phyloP scores from a whole-genome alignment of 2,888 invertebrate species.

The Acanthosepion pharaonis region DNA sequence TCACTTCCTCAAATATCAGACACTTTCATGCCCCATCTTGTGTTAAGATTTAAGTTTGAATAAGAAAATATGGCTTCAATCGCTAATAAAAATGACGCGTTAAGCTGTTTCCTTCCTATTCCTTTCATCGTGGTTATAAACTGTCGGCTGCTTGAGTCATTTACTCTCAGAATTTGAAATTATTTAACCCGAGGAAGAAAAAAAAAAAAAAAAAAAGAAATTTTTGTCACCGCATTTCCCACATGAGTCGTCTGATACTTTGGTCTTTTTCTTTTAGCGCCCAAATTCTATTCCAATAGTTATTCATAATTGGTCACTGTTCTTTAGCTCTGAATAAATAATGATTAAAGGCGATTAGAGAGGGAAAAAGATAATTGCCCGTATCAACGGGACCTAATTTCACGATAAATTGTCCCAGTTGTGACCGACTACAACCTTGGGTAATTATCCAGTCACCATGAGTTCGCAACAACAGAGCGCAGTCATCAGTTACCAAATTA shows the following conservation, averaged over 20 bases:
- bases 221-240: too few species aligned
- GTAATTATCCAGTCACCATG: neutral
- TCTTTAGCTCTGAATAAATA: neutral
- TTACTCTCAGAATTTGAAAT: too few species aligned
- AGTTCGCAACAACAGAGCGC: neutral
- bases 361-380: neutral
- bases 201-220: too few species aligned
- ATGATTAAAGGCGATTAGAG: neutral
- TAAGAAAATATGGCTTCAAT: too few species aligned
- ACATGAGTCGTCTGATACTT: neutral
- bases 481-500: neutral
- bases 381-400: constrained; percentile 25
- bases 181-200: too few species aligned
- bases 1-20: too few species aligned
- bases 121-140: neutral
- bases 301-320: neutral
- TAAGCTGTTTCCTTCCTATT: neutral
- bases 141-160: too few species aligned
- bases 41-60: too few species aligned
- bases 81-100: too few species aligned
- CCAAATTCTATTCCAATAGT: neutral
- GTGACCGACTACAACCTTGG: neutral
- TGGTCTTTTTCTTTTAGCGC: neutral
- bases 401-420: neutral
- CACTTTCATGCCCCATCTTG: too few species aligned